phyloP scores from a whole-genome alignment of 2,797 vertebrate genomes.

The Dendrocincla fuliginosa region DNA sequence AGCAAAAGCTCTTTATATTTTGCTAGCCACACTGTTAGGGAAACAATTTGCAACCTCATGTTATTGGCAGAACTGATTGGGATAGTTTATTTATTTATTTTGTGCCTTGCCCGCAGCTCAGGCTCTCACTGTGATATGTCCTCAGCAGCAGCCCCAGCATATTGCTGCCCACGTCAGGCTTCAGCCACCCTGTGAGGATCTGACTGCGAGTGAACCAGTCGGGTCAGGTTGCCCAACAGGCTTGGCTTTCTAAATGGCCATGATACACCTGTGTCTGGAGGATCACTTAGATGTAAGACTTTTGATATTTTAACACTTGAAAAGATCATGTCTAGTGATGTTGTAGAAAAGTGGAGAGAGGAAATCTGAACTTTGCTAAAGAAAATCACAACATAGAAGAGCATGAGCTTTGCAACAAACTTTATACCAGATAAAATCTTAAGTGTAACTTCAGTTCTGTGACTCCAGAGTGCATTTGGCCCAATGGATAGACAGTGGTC shows the following conservation, averaged over 20 bases:
- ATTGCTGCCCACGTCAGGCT: neutral
- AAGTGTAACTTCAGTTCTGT: neutral
- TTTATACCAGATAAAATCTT: neutral
- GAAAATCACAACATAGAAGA: neutral
- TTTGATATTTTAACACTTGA: neutral
- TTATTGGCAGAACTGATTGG: neutral
- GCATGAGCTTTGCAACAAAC: neutral
- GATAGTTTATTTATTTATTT: neutral
- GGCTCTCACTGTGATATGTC: neutral
- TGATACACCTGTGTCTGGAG: neutral
- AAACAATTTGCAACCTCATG: neutral
- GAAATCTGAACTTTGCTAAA: neutral
- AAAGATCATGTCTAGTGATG: neutral
- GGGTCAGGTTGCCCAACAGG: rapidly evolving
- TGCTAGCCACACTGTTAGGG: neutral
- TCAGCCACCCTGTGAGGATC: neutral
- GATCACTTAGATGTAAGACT: neutral
- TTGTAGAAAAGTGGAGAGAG: neutral
- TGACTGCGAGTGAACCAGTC: neutral
- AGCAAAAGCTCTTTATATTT: neutral
- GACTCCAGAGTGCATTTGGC: neutral
- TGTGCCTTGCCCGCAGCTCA: neutral
- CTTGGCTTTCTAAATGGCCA: neutral
- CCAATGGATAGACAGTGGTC: neutral
- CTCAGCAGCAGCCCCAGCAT: neutral